Evolutionary conservation across 2,888 invertebrate species (phyloP), one percentile per base, ranked within the genome.

Genomic region (Eupithecia tripunctaria): DNA sequence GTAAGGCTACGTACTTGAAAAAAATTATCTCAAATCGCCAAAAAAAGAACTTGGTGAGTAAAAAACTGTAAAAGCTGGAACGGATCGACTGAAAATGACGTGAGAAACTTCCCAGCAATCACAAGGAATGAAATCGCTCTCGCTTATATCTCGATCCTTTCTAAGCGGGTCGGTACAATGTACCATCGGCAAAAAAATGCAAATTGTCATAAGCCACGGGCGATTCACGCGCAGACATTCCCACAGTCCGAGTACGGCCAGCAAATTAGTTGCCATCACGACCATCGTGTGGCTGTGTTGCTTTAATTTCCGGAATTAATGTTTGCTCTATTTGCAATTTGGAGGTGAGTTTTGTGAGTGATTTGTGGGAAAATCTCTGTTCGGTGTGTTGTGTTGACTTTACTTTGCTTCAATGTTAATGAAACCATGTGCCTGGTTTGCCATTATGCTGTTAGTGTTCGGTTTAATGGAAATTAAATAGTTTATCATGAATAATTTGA

Each of bases 161-260:
- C 73, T 70, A 78, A 78, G 70, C 75, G 75, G 78, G 81, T 89
- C 85, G 86, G 56, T 63, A 63, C 62, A 63, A 63, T 63, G 90
- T 88, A 90, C 87, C 80, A 88, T 84, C 89, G 85, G 91, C 88
- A 92, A 94, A 94, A 92, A 94, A 94, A 94, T 92, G 93, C 92
- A 94, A 94, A 94, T 94, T 93, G 94, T 94, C 94, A 94, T 94
- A 94, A 94, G 93, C 94, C 94, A 94, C 94, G 87, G 94, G 94
- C 94, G 89, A 93, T 93, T 92, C 94, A 94, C 94, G 94, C 91
- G 88, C 94, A 91, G 92, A 92, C 90, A 92, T 94, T 95, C 95
- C 95, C 94, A 94, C 93, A 94, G 85, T 84, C 85, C 85, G 84
- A 81, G 89, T 90, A 93, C 87, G 73, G 90, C 82, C 82, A 82